Percentiles rank a stretch among this genome's conserved stretches.
Evolutionary conservation across 2,113 vertebrate genomes (phyloP).

Genomic region (Ia io): DNA sequence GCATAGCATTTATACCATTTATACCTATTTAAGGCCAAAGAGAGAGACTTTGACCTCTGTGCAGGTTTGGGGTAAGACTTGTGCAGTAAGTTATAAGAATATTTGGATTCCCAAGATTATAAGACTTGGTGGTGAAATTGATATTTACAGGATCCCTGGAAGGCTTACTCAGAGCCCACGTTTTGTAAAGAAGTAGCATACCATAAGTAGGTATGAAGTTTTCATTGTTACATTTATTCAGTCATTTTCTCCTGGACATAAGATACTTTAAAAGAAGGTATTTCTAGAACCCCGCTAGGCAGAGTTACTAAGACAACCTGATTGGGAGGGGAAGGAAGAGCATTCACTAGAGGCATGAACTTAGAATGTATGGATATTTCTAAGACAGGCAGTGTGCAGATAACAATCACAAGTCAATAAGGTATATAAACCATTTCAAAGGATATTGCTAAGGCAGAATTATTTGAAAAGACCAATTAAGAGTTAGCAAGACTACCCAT

Average conservation of each 20-base stretch:
- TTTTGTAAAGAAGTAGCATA: neutral
- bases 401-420: no score
- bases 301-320: no score
- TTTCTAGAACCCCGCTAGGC: neutral
- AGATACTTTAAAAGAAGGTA: slow-evolving; percentile 13
- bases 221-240: slow-evolving; percentile 15
- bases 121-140: neutral
- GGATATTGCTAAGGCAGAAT: no score
- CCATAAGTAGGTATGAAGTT: neutral
- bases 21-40: neutral
- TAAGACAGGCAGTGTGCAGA: no score
- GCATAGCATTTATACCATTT: neutral
- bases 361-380: no score
- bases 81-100: neutral
- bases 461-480: no score
- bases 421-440: no score
- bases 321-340: no score
- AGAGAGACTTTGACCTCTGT: neutral
- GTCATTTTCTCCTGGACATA: neutral
- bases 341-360: no score
- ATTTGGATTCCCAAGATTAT: neutral
- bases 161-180: neutral
- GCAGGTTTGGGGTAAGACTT: neutral
- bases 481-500: no score
- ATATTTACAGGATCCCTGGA: neutral